Evolutionary conservation across 2,113 vertebrate species (phyloP).

Genomic region (Callithrix jacchus): DNA sequence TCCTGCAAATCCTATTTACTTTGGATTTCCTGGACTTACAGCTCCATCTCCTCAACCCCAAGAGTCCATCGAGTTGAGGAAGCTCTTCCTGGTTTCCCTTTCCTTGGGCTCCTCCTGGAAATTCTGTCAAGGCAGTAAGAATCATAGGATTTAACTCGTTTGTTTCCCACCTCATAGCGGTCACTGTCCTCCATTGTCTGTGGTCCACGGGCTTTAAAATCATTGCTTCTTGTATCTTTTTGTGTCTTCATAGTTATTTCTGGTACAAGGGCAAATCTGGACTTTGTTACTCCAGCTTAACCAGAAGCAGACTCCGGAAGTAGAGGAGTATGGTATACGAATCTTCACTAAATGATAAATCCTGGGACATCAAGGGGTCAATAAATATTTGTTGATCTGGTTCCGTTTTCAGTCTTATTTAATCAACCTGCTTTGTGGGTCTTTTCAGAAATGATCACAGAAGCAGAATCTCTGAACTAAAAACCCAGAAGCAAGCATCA

Average conservation of each 20-base stretch:
- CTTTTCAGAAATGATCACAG: not conserved
- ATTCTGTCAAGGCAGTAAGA: not conserved
- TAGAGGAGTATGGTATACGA: too few species aligned
- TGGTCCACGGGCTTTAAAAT: not conserved
- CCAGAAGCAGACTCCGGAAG: not conserved
- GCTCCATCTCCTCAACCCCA: not conserved
- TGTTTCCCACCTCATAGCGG: not conserved
- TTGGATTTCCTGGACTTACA: not conserved
- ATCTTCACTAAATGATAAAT: not conserved
- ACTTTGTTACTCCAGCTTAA: not conserved
- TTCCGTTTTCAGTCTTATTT: not conserved
- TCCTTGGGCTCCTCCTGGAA: not conserved
- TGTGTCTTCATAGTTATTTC: not conserved
- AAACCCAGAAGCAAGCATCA: not conserved
- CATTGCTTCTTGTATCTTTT: not conserved
- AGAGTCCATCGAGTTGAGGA: too few species aligned
- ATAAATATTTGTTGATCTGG: not conserved
- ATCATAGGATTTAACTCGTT: not conserved
- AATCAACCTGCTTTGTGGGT: not conserved
- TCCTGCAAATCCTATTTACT: not conserved
- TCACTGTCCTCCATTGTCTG: accelerated
- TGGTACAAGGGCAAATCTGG: not conserved
- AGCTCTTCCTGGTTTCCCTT: not conserved
- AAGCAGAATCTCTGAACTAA: not conserved
- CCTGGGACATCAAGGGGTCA: not conserved